phyloP scores from a whole-genome alignment of 2,888 invertebrate species.

The Onthophagus sagittarius region DNA sequence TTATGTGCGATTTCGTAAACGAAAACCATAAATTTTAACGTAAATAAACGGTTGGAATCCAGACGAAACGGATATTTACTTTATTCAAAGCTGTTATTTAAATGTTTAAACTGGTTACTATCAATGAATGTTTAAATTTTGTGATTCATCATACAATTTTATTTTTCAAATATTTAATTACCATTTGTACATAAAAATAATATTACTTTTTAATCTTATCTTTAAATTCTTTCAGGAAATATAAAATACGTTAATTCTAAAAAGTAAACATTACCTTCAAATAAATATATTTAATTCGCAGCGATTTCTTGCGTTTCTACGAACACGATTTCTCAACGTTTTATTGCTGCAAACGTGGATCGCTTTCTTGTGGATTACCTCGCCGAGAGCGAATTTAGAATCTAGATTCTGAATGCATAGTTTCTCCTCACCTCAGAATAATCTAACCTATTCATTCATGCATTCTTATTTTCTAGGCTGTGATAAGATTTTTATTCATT shows the following conservation, averaged over 20 bases:
- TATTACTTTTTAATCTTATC: too few relatives aligned
- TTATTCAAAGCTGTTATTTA: not conserved
- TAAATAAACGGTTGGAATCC: not conserved
- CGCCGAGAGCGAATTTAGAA: not conserved
- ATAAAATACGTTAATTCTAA: too few relatives aligned
- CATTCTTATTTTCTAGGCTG: too few relatives aligned
- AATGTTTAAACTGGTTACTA: not conserved
- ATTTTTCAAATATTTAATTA: too few relatives aligned
- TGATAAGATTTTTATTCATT: too few relatives aligned
- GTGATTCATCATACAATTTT: not conserved
- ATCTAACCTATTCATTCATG: not conserved
- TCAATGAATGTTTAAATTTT: not conserved
- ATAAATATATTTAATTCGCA: not conserved
- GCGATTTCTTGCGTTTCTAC: not conserved
- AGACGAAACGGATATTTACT: not conserved
- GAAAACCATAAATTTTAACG: not conserved
- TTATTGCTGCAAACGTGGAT: not conserved
- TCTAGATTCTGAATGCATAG: not conserved
- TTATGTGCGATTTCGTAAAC: not conserved
- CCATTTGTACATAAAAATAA: too few relatives aligned
- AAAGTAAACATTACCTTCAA: not conserved
- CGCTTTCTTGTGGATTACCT: conserved; percentile 10
- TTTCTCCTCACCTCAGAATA: not conserved
- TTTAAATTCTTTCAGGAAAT: too few relatives aligned
- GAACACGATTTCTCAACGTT: not conserved